Base-by-base conservation (phyloP, 1,140 invertebrate species). In the Sitophilus oryzae region DNA sequence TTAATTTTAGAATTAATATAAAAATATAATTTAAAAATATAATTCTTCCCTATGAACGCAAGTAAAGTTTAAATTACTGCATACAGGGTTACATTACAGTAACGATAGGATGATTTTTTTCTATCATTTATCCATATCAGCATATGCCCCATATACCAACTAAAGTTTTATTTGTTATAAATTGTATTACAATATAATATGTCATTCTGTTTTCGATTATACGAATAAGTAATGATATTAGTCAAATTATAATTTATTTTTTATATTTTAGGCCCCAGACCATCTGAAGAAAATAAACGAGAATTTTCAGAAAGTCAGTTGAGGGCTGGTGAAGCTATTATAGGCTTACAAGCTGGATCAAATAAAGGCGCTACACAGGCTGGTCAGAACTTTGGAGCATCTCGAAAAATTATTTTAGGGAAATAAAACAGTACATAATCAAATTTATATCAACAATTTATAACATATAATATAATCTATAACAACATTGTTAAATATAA, bases 221-320 rank as follows among this genome's bases (percentile, higher is more conserved):
- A 15, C 38, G 6, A 6, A n/a, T 21, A 19, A 23, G 9, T 46
- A 23, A 18, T 6, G 3, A 16, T 19, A 8, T 30, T 46, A 8
- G 6, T 35, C 30, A 41, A 42, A 21, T 37, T 18, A 36, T 35
- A 2, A 22, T 15, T 51, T 41, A 35, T 35, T n/a, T 47, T 25
- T 22, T 3, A 30, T 21, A 19, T 15, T 36, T 54, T 59, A 21
- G 91, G 91, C 53, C 90, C 91, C 0, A 85, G 82, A 64, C 90
- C 91, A 3, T 71, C 89, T 14, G 89, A 94, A 50, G 89, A 91
- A 68, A 87, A 91, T 74, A 85, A 86, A 65, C 80, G 92, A 19
- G 86, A 96, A 9, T 97, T 94, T 74, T 85, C 85, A 0, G 89
- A 94, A 61, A 90, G 93, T 64, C 87, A 91, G 65, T 73, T 96